Conservation (phyloP, 2,888 invertebrate genomes). For the Epistrophe eligans region DNA sequence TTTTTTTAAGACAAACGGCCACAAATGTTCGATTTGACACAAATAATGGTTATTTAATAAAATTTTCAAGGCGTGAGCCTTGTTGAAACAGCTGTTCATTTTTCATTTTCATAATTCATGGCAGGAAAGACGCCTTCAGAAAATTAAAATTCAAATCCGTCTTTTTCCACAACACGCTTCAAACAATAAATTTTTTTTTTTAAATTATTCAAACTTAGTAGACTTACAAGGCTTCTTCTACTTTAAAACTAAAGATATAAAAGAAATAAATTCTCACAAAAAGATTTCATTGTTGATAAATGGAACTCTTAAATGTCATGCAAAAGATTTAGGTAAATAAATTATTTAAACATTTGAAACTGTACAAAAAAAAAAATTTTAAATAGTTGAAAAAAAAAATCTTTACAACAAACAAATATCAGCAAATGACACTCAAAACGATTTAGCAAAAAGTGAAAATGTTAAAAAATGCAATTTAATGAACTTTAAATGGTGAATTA, state of each 20-base stretch:
- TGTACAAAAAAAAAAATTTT: neutral
- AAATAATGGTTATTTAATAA: too few species aligned
- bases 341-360: neutral
- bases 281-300: neutral
- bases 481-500: constrained; percentile 31
- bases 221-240: neutral
- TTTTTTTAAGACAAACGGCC: too few species aligned
- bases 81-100: too few species aligned
- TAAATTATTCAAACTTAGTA: neutral
- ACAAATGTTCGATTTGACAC: too few species aligned
- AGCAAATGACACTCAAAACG: constrained; percentile 32
- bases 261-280: neutral
- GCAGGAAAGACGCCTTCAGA: neutral
- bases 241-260: neutral
- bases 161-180: neutral
- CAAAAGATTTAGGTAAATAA: neutral
- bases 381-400: neutral
- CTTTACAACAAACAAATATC: constrained; percentile 29
- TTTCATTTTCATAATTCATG: too few species aligned
- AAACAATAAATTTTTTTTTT: too few species aligned
- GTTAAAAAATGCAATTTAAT: constrained; percentile 34
- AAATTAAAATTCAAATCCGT: neutral
- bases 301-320: neutral
- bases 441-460: constrained; percentile 32
- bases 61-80: too few species aligned